Percentiles rank a stretch among this genome's conserved stretches.
Conservation (phyloP, 2,797 vertebrate species). For the Hydrolagus colliei region DNA sequence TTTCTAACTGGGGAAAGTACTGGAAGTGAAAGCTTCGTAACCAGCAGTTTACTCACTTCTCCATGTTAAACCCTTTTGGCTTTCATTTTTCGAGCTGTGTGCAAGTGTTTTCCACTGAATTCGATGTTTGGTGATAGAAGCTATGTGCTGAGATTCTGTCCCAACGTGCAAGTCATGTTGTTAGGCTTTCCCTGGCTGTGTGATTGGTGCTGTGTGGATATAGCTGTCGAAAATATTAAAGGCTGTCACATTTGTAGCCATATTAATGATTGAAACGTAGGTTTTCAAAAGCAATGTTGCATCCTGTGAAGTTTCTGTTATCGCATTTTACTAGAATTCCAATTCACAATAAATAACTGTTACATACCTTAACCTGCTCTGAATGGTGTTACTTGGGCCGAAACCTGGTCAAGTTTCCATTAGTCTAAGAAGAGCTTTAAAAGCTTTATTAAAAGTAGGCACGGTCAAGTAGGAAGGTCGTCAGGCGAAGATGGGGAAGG, state of each 20-base stretch:
- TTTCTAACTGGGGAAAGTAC: background rate
- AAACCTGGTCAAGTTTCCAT: too few relatives aligned
- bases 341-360: background rate
- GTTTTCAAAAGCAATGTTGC: too few relatives aligned
- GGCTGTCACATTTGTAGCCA: background rate
- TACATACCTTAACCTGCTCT: background rate
- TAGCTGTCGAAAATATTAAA: background rate
- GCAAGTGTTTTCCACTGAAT: background rate
- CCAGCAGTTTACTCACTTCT: background rate
- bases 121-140: background rate
- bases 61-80: background rate
- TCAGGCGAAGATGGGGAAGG: too few relatives aligned
- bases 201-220: too few relatives aligned
- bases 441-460: too few relatives aligned
- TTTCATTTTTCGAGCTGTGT: background rate
- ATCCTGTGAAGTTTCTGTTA: background rate
- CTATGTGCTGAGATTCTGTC: background rate
- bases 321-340: background rate
- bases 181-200: background rate
- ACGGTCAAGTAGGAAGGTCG: too few relatives aligned
- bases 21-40: background rate
- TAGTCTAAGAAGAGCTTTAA: too few relatives aligned
- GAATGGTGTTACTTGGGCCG: too few relatives aligned
- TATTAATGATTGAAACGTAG: background rate
- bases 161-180: background rate